A percentile compares a stretch with the other conserved stretches of the same genome.
phyloP scores from a whole-genome alignment of 2,888 invertebrate species.

The Toxonevra muliebris region DNA sequence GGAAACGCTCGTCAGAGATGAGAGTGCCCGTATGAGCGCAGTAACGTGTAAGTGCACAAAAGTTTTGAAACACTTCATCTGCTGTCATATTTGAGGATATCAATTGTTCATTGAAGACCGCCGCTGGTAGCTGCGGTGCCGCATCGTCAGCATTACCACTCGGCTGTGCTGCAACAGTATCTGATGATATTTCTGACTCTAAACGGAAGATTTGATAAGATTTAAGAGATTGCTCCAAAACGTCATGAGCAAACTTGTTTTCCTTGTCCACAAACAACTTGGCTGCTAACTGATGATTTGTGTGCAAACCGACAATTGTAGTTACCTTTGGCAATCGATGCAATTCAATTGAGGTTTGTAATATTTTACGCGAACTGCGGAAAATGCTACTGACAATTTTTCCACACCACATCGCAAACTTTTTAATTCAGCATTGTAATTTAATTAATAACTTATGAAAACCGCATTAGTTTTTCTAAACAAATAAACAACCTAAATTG shows the following conservation, averaged over 20 bases:
- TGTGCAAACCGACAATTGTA: constrained; percentile 13
- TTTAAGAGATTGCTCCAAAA: constrained; percentile 51
- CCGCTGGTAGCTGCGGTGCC: constrained; percentile 16
- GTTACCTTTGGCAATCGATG: background rate
- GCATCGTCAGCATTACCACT: background rate
- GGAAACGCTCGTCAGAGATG: constrained; percentile 53
- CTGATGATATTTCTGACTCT: constrained; percentile 14
- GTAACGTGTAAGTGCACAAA: constrained; percentile 47
- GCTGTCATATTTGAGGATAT: background rate
- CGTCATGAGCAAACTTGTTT: constrained; percentile 58
- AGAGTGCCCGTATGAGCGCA: constrained; percentile 45
- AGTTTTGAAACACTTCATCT: constrained; percentile 45
- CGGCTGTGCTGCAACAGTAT: no score
- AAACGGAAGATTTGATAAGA: constrained; percentile 52
- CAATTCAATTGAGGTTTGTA: background rate
- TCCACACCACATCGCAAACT: background rate
- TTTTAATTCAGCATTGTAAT: background rate
- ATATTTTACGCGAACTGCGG: background rate
- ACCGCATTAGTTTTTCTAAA: background rate
- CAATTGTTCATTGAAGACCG: constrained; percentile 36
- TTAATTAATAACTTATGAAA: background rate
- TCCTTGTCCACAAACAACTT: constrained; percentile 56
- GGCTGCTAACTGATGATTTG: constrained; percentile 31
- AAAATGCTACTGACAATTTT: background rate
- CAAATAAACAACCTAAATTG: background rate